These are phyloP conservation scores for Microtus montanus DNA, from an alignment of 2,113 vertebrate genomes.

Conservation along the genomic window DNA sequence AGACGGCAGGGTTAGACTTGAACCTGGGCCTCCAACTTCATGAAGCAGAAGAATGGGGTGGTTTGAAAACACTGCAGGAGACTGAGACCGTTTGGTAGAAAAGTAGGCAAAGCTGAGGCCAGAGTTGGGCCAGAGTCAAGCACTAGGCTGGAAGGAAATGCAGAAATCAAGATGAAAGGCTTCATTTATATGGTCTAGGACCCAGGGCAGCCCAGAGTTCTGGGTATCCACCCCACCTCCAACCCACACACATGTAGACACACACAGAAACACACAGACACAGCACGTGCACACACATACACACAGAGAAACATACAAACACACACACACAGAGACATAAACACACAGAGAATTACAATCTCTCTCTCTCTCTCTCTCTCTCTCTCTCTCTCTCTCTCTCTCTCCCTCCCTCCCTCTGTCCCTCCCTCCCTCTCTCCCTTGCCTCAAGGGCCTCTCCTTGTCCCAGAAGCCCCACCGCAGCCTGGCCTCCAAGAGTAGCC, in stretches of 20 bases:
- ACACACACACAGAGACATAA: background rate
- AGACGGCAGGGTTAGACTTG: background rate
- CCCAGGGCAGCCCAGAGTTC: background rate
- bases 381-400: rapidly evolving
- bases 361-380: no score
- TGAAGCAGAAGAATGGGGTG: background rate
- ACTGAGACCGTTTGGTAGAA: no score
- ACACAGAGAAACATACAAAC: background rate
- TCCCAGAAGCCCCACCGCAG: background rate
- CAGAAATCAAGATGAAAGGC: background rate
- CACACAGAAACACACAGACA: background rate
- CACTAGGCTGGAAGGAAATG: no score
- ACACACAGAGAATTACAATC: no score
- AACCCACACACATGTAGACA: background rate
- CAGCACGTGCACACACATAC: background rate
- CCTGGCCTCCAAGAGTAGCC: background rate
- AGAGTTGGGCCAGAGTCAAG: no score
- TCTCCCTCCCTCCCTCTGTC: no score
- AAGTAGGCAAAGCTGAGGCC: background rate
- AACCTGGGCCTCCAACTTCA: background rate
- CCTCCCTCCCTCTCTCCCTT: rapidly evolving
- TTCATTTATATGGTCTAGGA: background rate
- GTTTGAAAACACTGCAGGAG: background rate
- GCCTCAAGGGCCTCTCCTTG: background rate
- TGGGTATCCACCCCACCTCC: background rate